phyloP scores from a whole-genome alignment of 2,888 invertebrate genomes.

The Cryptops parisi region DNA sequence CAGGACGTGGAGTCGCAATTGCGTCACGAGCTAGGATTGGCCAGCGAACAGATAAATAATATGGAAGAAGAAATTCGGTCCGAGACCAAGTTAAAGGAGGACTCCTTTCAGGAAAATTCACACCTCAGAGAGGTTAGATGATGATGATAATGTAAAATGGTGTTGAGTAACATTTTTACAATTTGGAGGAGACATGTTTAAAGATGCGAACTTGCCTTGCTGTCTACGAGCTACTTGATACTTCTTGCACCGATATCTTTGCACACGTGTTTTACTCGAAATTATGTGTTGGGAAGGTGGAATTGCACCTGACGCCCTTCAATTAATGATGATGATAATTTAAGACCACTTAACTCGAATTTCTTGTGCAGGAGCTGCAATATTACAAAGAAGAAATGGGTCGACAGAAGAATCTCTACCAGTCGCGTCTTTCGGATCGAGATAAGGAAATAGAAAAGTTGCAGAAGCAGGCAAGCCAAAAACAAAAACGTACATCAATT shows the following conservation, averaged over 20 bases:
- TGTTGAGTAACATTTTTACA: too few species aligned
- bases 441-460: constrained; percentile 44
- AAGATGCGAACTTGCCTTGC: too few species aligned
- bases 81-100: constrained; percentile 31
- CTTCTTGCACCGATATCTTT: too few species aligned
- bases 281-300: too few species aligned
- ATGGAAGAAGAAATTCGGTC: constrained; percentile 38
- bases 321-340: not conserved
- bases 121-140: constrained; percentile 37
- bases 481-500: not conserved
- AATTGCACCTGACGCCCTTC: too few species aligned
- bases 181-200: too few species aligned
- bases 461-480: constrained; percentile 36
- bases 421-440: constrained; percentile 38
- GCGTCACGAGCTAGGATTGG: constrained; percentile 34
- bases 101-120: constrained; percentile 34
- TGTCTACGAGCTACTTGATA: too few species aligned
- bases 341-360: not conserved
- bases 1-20: constrained; percentile 36
- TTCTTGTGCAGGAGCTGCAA: constrained; percentile 36
- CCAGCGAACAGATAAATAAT: constrained; percentile 32
- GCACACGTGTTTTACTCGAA: too few species aligned
- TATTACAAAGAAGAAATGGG: constrained; percentile 41
- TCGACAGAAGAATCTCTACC: constrained; percentile 37
- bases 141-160: too few species aligned